Conservation (phyloP, 2,797 vertebrate species). For the Furcifer pardalis region DNA sequence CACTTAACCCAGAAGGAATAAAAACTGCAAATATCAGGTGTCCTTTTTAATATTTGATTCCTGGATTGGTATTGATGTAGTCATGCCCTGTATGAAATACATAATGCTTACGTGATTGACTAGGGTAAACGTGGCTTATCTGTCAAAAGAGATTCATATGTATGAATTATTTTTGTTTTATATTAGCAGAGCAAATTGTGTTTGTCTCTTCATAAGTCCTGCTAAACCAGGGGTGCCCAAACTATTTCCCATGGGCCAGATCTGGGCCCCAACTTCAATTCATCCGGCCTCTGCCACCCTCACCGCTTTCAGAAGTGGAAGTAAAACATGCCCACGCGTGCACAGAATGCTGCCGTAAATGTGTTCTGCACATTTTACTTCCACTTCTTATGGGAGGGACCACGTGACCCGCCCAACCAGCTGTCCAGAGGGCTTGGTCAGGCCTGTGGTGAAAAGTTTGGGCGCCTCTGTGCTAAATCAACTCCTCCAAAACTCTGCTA, state of each 20-base stretch:
- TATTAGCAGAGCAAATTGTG: not conserved
- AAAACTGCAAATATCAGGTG: not conserved
- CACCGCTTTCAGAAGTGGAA: too few species aligned
- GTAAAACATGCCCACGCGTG: too few species aligned
- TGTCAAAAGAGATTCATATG: not conserved
- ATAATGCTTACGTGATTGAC: not conserved
- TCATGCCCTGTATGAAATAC: not conserved
- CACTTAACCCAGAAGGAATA: not conserved
- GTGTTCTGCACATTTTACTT: too few species aligned
- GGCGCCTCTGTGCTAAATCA: not conserved
- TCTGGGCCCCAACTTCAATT: too few species aligned
- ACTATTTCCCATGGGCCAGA: too few species aligned
- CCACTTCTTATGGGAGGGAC: too few species aligned
- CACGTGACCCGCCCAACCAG: too few species aligned
- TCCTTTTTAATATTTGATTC: not conserved
- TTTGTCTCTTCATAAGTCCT: not conserved
- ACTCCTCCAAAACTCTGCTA: not conserved
- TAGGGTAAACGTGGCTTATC: not conserved
- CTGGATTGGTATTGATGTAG: not conserved
- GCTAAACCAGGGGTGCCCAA: too few species aligned
- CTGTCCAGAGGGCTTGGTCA: too few species aligned
- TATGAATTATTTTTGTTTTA: not conserved
- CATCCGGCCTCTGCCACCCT: too few species aligned
- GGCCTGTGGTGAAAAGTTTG: too few species aligned
- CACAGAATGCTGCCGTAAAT: too few species aligned